Evolutionary conservation across 2,113 vertebrate species (phyloP), one percentile per base, ranked within the genome.

Genomic region (Mungos mungo): DNA sequence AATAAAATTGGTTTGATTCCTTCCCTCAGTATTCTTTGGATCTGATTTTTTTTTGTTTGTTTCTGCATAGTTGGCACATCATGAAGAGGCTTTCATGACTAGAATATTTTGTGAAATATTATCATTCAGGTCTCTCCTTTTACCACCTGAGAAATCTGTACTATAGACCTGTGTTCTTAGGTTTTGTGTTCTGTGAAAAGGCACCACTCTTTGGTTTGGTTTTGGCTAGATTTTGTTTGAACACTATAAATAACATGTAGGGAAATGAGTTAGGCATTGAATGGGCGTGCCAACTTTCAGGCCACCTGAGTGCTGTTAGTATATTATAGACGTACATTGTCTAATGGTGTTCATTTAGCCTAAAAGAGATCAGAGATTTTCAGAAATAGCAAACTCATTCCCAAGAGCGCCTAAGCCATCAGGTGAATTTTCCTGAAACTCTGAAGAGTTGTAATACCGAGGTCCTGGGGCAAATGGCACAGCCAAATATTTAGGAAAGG

Each of bases 1-100:
- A n/a, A n/a, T n/a, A n/a, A n/a, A n/a, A n/a, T n/a, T 72, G 45
- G 10, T 88, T 95, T 96, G 82, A 88, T 94, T 97, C n/a, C 69
- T 87, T 95, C 83, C 33, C 35, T 63, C 89, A 63, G 33, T 1
- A 2, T 63, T 90, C 52, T 90, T 95, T 94, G 72, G 11, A n/a
- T 92, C 14, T 92, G 50, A 45, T 72, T 80, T 95, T 88, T 45
- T 23, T 18, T 54, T 47, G 14, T 92, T 72, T 81, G 38, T 93
- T 96, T 97, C 50, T 90, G 29, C 47, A 41, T 76, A 81, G 91
- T 96, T 5, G 6, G 31, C 31, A 87, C 23, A 96, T 81, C 18
- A 38, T 81, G 29, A 95, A 92, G 41, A 57, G 7, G 5, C 72
- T 82, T 95, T 97, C 38, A 66, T 69, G 77, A 76, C n/a, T 86